A percentile compares a stretch with the other conserved stretches of the same genome.
Evolutionary conservation across 2,113 vertebrate genomes (phyloP).

Genomic region (Arvicanthis niloticus): DNA sequence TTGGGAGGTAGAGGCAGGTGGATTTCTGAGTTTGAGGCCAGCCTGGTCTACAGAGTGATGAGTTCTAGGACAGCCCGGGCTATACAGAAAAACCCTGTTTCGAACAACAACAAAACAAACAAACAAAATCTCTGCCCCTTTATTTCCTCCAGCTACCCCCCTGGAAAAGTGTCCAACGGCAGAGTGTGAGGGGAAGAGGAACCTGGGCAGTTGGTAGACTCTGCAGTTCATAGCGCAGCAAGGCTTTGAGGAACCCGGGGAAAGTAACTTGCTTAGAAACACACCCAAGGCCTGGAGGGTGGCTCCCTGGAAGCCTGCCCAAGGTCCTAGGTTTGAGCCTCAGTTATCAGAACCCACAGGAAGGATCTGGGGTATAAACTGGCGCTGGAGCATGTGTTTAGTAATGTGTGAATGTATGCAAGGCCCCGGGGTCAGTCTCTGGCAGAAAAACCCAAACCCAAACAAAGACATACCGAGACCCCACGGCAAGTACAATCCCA

Average conservation of each 20-base stretch:
- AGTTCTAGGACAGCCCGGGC: no score
- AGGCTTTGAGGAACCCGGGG: not conserved
- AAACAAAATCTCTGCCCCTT: not conserved
- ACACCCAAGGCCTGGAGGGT: not conserved
- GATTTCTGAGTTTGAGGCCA: no score
- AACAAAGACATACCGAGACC: not conserved
- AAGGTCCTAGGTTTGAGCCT: not conserved
- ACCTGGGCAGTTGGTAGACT: not conserved
- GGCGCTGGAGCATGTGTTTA: not conserved
- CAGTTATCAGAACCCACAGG: not conserved
- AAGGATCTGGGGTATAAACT: not conserved
- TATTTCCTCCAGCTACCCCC: not conserved
- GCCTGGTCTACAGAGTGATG: no score
- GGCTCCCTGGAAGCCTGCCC: not conserved
- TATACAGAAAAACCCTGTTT: no score
- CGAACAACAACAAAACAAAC: no score
- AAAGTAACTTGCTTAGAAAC: slow-evolving; percentile 21
- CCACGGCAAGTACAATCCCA: not conserved
- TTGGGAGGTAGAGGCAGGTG: no score
- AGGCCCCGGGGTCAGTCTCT: not conserved
- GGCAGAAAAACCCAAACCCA: not conserved
- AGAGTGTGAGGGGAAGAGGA: not conserved
- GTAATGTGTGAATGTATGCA: not conserved
- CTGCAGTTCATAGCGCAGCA: not conserved
- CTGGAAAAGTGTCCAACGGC: not conserved